Evolutionary conservation across 2,113 vertebrate species (phyloP), one percentile per base, ranked within the genome.

Genomic region (Romanogobio albipinnatus): DNA sequence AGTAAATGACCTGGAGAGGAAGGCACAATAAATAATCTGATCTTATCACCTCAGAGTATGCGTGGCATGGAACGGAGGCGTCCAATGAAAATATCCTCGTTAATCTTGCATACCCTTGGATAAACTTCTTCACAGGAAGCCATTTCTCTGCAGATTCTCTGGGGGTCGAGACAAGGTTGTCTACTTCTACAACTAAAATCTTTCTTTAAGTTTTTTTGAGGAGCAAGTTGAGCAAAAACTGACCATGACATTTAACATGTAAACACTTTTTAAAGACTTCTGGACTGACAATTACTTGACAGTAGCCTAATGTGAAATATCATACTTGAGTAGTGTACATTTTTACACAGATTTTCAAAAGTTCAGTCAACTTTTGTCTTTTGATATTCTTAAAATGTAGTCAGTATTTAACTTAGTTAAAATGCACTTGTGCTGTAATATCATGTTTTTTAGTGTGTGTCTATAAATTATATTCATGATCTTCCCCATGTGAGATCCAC

Each of bases 11-110:
- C 94, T 96, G 94, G 95, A 94, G 96, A 88, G 93, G 82, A 93
- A 96, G 95, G 95, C 93, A 95, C 93, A 94, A 97, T 96, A 98
- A 98, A 98, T 97, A 97, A 96, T 87, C 86, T 89, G 95, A 96
- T 96, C 95, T 93, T 95, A 96, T 96, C 94, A 92, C 93, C 92
- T 94, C 91, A 92, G 90, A 95, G 93, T 95, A 94, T 92, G 91
- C 83, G 89, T 91, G 92, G 93, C 89, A 93, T 88, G 89, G 90
- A 91, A 76, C 43, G 94, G 92, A 90, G 92, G 89, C 92, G 91
- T 96, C 96, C 97, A 97, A 96, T 92, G 95, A 93, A 98, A 97
- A 98, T 93, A 96, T 79, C 81, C 92, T 94, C 93, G 94, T 96
- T 96, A 95, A 96, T 97, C 95, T 96, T 92, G 91, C 92, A 84